Conservation (phyloP, 2,888 invertebrate species). For the Lithophane leautieri region DNA sequence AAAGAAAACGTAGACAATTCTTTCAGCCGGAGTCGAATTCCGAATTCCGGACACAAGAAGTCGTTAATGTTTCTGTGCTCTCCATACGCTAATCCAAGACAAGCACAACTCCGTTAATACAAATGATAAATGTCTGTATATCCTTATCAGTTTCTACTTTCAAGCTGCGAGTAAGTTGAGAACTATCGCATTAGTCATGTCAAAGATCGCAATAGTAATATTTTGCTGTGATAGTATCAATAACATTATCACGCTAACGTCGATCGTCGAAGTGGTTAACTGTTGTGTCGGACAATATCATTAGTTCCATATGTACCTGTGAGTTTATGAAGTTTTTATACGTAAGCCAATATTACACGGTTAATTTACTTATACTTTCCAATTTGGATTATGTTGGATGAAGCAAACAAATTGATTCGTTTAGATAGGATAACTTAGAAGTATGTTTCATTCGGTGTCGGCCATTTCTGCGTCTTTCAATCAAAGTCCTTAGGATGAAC, state of each 20-base stretch:
- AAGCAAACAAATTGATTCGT: neutral
- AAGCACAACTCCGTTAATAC: constrained; percentile 18
- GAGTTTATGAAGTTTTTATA: neutral
- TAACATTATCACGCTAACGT: constrained; percentile 33
- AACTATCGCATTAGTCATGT: constrained; percentile 57
- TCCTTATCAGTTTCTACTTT: constrained; percentile 52
- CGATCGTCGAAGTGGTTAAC: constrained; percentile 27
- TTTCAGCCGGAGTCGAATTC: too few species aligned
- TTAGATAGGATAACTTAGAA: neutral
- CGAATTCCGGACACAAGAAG: too few species aligned
- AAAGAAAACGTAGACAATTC: neutral
- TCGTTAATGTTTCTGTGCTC: neutral
- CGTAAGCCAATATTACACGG: neutral
- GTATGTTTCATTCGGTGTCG: neutral
- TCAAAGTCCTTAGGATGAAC: neutral
- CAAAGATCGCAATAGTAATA: constrained; percentile 52
- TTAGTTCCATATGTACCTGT: constrained; percentile 18
- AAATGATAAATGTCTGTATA: constrained; percentile 45
- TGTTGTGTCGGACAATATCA: constrained; percentile 18
- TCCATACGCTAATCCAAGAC: constrained; percentile 20
- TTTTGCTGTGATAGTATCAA: constrained; percentile 51
- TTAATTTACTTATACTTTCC: neutral
- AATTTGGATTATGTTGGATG: neutral
- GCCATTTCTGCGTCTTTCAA: neutral
- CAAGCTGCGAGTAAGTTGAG: constrained; percentile 40